phyloP scores from a whole-genome alignment of 2,888 invertebrate species.

The Nudaria mundana region DNA sequence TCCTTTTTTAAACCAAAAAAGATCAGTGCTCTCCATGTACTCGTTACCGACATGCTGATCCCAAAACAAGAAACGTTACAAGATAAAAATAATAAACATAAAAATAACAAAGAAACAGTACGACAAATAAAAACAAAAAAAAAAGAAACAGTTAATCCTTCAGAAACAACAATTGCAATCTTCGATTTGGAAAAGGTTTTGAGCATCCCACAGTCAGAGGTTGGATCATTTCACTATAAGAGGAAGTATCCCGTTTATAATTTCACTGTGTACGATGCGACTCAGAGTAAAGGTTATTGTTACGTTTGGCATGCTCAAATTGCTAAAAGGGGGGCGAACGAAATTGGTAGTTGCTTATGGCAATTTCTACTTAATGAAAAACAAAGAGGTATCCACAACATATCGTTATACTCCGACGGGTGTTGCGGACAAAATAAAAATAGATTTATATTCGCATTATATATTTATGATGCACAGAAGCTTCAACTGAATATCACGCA shows the following conservation, averaged over 20 bases:
- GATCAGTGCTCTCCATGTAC: too few species aligned
- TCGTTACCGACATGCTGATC: too few species aligned
- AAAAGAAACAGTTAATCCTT: too few species aligned
- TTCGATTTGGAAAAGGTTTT: slow-evolving; percentile 1
- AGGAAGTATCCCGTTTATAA: neutral
- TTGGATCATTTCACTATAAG: slow-evolving; percentile 3
- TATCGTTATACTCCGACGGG: slow-evolving; percentile 13
- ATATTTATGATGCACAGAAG: slow-evolving; percentile 7
- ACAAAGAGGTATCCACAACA: slow-evolving; percentile 4
- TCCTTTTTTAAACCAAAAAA: neutral
- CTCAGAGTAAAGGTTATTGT: slow-evolving; percentile 2
- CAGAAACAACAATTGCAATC: too few species aligned
- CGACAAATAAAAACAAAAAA: neutral
- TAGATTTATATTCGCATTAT: slow-evolving; percentile 10
- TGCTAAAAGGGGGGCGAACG: slow-evolving; percentile 9
- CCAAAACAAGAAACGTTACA: too few species aligned
- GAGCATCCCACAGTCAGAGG: slow-evolving; percentile 1
- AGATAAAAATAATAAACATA: too few species aligned
- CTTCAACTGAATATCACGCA: slow-evolving; percentile 8
- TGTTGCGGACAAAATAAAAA: slow-evolving; percentile 13
- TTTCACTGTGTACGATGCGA: too few species aligned
- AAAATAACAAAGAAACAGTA: too few species aligned
- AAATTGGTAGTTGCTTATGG: slow-evolving; percentile 12
- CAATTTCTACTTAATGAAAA: slow-evolving; percentile 7
- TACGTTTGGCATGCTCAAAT: slow-evolving; percentile 10